Evolutionary conservation across 2,797 vertebrate genomes (phyloP).

Genomic region (Gadopsis bispinosus): DNA sequence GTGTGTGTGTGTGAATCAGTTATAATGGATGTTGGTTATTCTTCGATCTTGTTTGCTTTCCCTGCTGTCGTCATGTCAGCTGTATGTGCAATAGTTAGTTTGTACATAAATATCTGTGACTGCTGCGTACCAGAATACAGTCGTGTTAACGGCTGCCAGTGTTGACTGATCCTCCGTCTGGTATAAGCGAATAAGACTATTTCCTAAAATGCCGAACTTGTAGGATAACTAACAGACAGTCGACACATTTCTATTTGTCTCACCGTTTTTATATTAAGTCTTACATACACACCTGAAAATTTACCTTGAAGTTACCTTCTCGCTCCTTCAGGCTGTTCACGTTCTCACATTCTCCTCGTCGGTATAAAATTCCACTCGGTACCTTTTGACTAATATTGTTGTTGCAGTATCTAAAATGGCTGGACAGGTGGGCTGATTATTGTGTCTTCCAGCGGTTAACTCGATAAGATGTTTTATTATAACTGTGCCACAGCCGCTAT

Average conservation of each 20-base stretch:
- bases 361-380: not conserved
- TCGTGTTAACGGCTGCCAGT: not conserved
- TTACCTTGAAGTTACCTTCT: not conserved
- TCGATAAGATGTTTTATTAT: constrained; percentile 14
- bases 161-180: not conserved
- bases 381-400: not conserved
- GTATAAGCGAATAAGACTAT: too few species aligned
- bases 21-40: not conserved
- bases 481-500: not conserved
- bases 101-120: not conserved
- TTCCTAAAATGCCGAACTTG: too few species aligned
- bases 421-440: not conserved
- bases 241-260: too few species aligned
- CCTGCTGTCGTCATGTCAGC: not conserved
- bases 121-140: not conserved
- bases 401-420: not conserved
- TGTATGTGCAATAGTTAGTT: not conserved
- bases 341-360: not conserved
- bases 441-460: not conserved
- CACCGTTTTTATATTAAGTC: not conserved
- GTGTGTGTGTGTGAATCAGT: constrained; percentile 4
- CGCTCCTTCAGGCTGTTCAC: not conserved
- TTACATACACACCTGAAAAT: not conserved
- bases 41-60: not conserved
- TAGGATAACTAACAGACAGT: too few species aligned